Base-by-base conservation (phyloP, 2,797 vertebrate species). In the Philypnodon macrostomus region DNA sequence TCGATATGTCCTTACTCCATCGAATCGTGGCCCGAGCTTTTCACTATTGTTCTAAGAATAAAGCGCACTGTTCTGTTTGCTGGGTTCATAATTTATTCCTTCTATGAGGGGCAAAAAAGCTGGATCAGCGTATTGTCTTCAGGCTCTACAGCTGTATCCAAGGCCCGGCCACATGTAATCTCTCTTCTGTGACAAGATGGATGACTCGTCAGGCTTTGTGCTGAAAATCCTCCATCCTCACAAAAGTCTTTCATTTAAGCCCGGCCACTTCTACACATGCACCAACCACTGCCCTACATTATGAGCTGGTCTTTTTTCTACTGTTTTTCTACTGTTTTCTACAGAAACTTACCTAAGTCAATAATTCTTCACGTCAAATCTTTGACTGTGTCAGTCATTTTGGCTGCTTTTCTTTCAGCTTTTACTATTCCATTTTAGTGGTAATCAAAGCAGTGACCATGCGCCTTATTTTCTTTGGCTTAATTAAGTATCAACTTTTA, bases 161-260 rank as follows among this genome's bases (percentile, higher is more conserved):
- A 79, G 76, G 60, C 65, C 68, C 5, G 26, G 63, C 66, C 79
- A 73, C 70, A 68, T 76, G 78, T 84, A 84, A 86, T 88, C 75
- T 69, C 73, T 88, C 78, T 85, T 88, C 74, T 74, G 52, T 83
- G 76, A 81, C 71, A 83, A 87, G 87, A 89, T 67, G 78, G 78
- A 88, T 84, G 83, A 85, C 75, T 80, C 52, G 67, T 75, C 72
- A 80, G 60, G 62, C 73, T 80, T 73, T 78, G 76, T 73, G 70
- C 73, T 73, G 69, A 73, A 81, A 83, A 82, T 70, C 53, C 63
- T 75, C 70, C 47, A 68, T 70, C 74, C 74, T 64, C 36, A 35
- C 51, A 18, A 58, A n/a, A 73, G 70, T 53, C 52, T 77, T 79
- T 80, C 75, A 77, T 83, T 80, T 77, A 60, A 63, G 54, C 24